These are phyloP conservation scores for Cetoscarus ocellatus DNA, from an alignment of 2,797 vertebrate species.

Conservation along the genomic window DNA sequence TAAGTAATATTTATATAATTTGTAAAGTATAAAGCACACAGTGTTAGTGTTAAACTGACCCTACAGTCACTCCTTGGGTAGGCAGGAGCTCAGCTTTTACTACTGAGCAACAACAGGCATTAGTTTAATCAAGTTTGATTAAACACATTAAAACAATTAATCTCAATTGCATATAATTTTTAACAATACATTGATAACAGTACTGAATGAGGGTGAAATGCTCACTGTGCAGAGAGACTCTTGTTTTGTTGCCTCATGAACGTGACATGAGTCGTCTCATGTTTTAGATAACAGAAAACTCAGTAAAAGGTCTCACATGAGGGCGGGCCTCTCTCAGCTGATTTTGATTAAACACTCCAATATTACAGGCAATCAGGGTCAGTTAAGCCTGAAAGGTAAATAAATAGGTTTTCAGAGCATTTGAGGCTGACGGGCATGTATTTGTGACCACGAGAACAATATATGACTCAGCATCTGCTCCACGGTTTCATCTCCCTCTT, in stretches of 20 bases:
- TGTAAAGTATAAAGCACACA: too few relatives aligned
- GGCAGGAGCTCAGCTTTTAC: too few relatives aligned
- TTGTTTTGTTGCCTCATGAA: not conserved
- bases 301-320: slow-evolving; percentile 63
- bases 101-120: too few relatives aligned
- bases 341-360: slow-evolving; percentile 54
- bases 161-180: too few relatives aligned
- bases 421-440: not conserved
- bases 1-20: too few relatives aligned
- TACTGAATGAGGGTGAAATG: too few relatives aligned
- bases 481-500: too few relatives aligned
- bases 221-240: not conserved
- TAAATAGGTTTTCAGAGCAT: slow-evolving; percentile 4
- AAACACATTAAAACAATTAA: too few relatives aligned
- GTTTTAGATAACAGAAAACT: slow-evolving; percentile 25
- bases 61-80: too few relatives aligned
- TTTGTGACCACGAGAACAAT: not conserved
- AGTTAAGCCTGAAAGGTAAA: slow-evolving; percentile 11
- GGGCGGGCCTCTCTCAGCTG: slow-evolving; percentile 46
- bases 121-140: too few relatives aligned
- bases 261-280: slow-evolving; percentile 28
- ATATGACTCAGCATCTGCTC: not conserved
- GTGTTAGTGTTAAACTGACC: too few relatives aligned
- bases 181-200: too few relatives aligned
- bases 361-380: slow-evolving; percentile 3